Conservation (phyloP, 2,797 vertebrate genomes). For the Cyclopterus lumpus region DNA sequence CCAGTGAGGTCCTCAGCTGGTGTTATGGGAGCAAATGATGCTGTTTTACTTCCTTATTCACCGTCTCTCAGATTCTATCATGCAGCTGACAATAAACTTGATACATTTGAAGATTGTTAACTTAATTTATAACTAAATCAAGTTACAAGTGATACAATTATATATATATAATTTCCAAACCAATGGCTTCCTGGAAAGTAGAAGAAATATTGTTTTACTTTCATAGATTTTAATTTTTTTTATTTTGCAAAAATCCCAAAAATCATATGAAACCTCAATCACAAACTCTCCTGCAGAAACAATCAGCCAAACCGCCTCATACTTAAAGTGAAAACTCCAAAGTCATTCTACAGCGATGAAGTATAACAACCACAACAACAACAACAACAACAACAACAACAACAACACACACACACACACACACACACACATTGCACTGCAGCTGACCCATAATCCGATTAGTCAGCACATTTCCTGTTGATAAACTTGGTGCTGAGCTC, state of each 20-base stretch:
- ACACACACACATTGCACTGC: background rate
- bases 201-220: too few species aligned
- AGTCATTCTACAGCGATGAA: background rate
- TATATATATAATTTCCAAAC: too few species aligned
- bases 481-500: slow-evolving; percentile 8
- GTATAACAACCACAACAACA: background rate
- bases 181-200: too few species aligned
- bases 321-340: background rate
- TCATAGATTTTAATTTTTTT: background rate
- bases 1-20: background rate
- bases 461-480: slow-evolving; percentile 52
- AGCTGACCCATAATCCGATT: slow-evolving; percentile 47
- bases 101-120: too few species aligned
- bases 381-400: background rate
- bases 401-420: too few species aligned
- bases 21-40: background rate
- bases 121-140: background rate
- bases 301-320: background rate
- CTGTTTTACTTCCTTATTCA: background rate
- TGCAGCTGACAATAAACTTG: background rate
- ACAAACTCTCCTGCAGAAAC: too few species aligned
- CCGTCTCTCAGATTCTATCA: background rate
- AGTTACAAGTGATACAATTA: background rate
- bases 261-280: background rate
- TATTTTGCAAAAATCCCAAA: background rate